Conservation (phyloP, 2,113 vertebrate species). For the Saguinus imperator region DNA sequence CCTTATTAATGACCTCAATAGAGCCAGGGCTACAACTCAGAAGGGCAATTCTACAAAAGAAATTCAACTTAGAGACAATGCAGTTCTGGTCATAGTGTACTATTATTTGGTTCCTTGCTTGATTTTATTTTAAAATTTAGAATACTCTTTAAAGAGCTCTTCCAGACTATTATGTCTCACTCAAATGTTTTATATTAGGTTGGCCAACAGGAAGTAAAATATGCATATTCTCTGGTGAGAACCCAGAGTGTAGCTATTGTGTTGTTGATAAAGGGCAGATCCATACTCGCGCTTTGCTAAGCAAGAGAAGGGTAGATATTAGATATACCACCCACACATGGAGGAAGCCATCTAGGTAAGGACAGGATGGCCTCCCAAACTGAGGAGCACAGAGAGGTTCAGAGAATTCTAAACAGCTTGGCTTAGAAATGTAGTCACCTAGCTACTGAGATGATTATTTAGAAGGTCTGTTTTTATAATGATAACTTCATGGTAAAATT, state of each 20-base stretch:
- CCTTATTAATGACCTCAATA: neutral
- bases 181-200: neutral
- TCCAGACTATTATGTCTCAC: neutral
- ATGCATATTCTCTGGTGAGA: neutral
- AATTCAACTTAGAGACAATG: neutral
- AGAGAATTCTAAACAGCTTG: neutral
- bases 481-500: neutral
- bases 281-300: neutral
- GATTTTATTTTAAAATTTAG: conserved; percentile 40
- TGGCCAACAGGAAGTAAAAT: neutral
- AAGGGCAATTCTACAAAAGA: neutral
- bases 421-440: neutral
- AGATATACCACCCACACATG: neutral
- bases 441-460: neutral
- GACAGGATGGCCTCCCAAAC: neutral
- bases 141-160: neutral
- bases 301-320: neutral
- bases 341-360: neutral
- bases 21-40: neutral
- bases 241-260: neutral
- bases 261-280: neutral
- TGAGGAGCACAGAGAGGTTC: neutral
- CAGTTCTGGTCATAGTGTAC: neutral
- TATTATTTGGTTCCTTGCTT: neutral
- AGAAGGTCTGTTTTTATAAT: neutral